phyloP scores from a whole-genome alignment of 1,140 invertebrate genomes.

The Caerostris darwini region DNA sequence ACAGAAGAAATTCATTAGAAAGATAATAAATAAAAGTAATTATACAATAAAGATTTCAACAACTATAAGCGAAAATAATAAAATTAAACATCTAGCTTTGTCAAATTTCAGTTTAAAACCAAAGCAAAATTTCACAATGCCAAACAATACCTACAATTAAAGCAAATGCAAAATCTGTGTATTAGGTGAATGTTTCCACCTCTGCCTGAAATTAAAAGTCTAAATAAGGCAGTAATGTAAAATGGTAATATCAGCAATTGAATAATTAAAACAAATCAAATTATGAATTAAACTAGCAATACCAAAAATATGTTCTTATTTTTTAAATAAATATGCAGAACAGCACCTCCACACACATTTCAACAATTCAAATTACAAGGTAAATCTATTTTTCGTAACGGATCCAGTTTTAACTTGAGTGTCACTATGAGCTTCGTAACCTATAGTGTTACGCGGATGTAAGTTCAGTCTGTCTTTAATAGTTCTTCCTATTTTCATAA shows the following conservation, averaged over 20 bases:
- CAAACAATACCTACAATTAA: neutral
- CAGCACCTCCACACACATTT: neutral
- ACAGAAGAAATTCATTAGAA: neutral
- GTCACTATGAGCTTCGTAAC: constrained; percentile 66
- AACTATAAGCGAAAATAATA: neutral
- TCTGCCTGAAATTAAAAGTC: neutral
- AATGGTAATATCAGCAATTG: neutral
- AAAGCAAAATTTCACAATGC: neutral
- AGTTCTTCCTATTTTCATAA: constrained; percentile 83
- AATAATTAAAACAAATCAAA: constrained; percentile 24
- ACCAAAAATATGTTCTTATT: neutral
- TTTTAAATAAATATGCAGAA: constrained; percentile 5
- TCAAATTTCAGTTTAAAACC: neutral
- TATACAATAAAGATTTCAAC: neutral
- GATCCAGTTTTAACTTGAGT: constrained; percentile 68
- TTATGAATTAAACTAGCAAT: neutral
- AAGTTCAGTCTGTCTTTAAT: constrained; percentile 70
- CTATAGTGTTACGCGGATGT: constrained; percentile 41
- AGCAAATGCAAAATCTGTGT: neutral
- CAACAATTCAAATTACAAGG: constrained; percentile 26
- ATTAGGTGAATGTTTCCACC: neutral
- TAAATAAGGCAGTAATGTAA: neutral
- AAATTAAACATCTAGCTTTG: neutral
- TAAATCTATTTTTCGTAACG: constrained; percentile 52
- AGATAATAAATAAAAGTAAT: constrained; percentile 3